Percentiles rank a stretch among this genome's conserved stretches.
Evolutionary conservation across 1,140 invertebrate species (phyloP).

Genomic region (Sinonovacula constricta): DNA sequence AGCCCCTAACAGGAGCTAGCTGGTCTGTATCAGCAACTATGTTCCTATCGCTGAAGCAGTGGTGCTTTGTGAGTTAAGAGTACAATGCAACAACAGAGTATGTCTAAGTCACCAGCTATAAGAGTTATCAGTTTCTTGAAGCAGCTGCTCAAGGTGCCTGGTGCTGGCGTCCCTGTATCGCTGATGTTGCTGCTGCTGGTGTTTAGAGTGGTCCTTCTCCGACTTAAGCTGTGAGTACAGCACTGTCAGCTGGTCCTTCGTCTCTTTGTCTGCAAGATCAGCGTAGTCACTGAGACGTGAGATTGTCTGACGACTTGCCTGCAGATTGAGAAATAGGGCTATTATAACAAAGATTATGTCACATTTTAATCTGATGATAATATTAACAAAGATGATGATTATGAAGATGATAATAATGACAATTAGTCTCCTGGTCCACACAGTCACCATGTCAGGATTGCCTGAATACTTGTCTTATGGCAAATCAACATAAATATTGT

Average conservation of each 20-base stretch:
- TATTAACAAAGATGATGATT: no score
- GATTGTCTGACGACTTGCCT: slow-evolving; percentile 72
- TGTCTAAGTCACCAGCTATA: slow-evolving; percentile 18
- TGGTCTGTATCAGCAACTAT: no score
- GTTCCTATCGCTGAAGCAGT: no score
- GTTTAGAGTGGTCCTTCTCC: slow-evolving; percentile 65
- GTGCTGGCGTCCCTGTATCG: slow-evolving; percentile 62
- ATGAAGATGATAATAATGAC: no score
- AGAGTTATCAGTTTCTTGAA: slow-evolving; percentile 50
- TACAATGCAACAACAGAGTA: no score
- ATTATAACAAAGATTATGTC: not conserved
- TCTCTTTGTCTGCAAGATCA: slow-evolving; percentile 68
- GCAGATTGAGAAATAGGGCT: slow-evolving; percentile 29
- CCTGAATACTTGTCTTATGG: not conserved
- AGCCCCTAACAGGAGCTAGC: no score
- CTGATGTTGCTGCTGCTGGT: slow-evolving; percentile 62
- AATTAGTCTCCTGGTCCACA: not conserved
- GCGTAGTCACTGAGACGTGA: slow-evolving; percentile 70
- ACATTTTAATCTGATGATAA: not conserved
- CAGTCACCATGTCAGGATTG: not conserved
- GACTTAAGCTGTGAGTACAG: slow-evolving; percentile 60
- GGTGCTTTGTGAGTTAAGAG: no score
- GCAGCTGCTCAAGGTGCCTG: slow-evolving; percentile 53
- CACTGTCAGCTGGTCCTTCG: slow-evolving; percentile 64
- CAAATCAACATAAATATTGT: slow-evolving; percentile 8